phyloP scores from a whole-genome alignment of 2,113 vertebrate species.

The Tragulus kanchil region DNA sequence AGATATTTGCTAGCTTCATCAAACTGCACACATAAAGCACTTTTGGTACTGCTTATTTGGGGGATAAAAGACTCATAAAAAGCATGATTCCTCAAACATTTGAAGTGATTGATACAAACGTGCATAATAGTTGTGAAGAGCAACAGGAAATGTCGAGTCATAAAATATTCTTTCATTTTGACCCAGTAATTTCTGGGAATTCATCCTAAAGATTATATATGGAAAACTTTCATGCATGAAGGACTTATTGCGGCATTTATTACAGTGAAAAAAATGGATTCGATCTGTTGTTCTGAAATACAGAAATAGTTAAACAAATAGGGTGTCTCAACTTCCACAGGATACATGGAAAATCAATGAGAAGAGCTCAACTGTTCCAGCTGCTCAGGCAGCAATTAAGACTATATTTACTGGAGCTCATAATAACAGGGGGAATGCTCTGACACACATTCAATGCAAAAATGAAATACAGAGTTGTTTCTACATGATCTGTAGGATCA shows the following conservation, averaged over 20 bases:
- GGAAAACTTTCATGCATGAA: not conserved
- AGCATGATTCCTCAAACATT: not conserved
- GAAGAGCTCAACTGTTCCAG: not conserved
- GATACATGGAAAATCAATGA: conserved; percentile 78
- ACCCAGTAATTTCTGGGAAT: not conserved
- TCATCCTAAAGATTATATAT: conserved; percentile 10
- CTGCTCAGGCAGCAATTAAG: conserved; percentile 66
- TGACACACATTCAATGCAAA: conserved; percentile 28
- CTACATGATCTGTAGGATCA: not conserved
- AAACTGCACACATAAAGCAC: not conserved
- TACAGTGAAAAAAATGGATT: conserved; percentile 53
- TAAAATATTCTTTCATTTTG: not conserved
- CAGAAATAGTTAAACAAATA: conserved; percentile 46
- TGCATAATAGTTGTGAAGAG: not conserved
- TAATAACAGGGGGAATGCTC: not conserved
- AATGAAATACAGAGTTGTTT: conserved; percentile 55
- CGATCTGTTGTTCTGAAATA: conserved; percentile 21
- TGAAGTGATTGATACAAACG: conserved; percentile 10
- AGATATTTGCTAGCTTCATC: conserved; percentile 58
- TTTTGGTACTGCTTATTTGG: not conserved
- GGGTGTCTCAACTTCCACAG: conserved; percentile 41
- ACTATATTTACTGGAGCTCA: conserved; percentile 43
- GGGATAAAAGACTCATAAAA: not conserved
- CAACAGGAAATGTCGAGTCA: conserved; percentile 33
- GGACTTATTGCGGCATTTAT: conserved; percentile 35